Base-by-base conservation (phyloP, 2,888 invertebrate genomes). In the Timema cristinae region DNA sequence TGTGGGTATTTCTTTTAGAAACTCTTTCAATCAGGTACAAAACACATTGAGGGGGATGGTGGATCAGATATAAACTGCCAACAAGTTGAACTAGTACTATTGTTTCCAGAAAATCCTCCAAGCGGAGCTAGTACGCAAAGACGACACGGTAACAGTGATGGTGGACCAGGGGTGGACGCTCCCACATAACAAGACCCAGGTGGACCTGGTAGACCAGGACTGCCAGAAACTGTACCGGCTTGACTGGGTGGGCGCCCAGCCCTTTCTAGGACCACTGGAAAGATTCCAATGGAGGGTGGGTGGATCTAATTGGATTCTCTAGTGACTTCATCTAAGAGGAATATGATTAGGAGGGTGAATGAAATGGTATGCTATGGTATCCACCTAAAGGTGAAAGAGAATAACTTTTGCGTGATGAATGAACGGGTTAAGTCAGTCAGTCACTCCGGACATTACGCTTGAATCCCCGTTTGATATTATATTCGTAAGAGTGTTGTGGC, bases 251-350 rank as follows among this genome's bases (percentile, higher is more conserved):
- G 68, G 49, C 10, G 72, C 61, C 9, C 73, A 70, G 50, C 73
- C 73, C n/a, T 79, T 79, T 67, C 73, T 80, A 10, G 78, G 79
- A 0, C 77, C 78, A 2, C 70, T 79, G 51, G 88, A 89, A 78
- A 83, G 86, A 71, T 89, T 86, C 78, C 86, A 86, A 77, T 90
- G 89, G 89, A 82, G 87, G 59, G 75, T 75, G 63, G 49, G 73
- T 71, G 10, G 8, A 32, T 6, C 15, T 4, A 11, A 68, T 32
- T 63, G 7, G n/a, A 59, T 63, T n/a, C 5, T 7, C 32, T 32
- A 32, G 32, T 4, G 32, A 32, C 32, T 32, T 32, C 32, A 32
- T 32, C 32, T 32, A 32, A 32, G 32, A 32, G 32, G 32, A 2
- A 32, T 32, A 32, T 32, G 32, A 32, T 4, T 32, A 32, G 32